Conservation (phyloP, 2,888 invertebrate species). For the Tanypteryx hageni region DNA sequence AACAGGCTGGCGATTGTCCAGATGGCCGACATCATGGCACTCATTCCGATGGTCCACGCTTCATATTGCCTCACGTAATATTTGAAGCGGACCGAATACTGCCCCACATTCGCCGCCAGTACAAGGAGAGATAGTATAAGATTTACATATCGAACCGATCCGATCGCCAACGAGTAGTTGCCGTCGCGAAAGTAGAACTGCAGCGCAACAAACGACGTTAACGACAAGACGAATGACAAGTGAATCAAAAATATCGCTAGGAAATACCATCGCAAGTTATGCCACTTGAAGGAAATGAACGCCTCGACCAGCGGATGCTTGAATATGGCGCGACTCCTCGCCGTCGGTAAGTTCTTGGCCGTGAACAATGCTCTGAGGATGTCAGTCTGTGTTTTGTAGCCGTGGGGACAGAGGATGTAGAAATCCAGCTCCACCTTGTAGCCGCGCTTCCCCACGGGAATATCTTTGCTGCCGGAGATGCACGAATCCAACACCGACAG, state of each 20-base stretch:
- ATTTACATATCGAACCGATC: not conserved
- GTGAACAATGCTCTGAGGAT: not conserved
- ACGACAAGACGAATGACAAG: not conserved
- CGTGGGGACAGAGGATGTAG: not conserved
- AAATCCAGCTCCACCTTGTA: constrained; percentile 8
- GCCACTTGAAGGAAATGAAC: not conserved
- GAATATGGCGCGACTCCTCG: not conserved
- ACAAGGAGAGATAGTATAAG: not conserved
- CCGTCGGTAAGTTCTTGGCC: not conserved
- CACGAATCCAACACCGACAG: not conserved
- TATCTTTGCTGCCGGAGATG: not conserved
- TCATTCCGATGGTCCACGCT: not conserved
- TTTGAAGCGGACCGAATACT: not conserved
- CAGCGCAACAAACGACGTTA: not conserved
- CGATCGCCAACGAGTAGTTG: not conserved
- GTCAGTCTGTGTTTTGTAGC: not conserved
- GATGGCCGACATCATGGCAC: not conserved
- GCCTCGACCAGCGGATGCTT: not conserved
- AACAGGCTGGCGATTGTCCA: not conserved
- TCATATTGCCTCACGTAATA: not conserved
- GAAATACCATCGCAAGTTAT: not conserved
- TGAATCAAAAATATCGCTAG: not conserved
- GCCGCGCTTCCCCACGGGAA: not conserved
- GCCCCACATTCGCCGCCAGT: not conserved
- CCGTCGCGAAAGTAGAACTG: not conserved